phyloP scores from a whole-genome alignment of 2,113 vertebrate genomes.

The Lasiurus cinereus region DNA sequence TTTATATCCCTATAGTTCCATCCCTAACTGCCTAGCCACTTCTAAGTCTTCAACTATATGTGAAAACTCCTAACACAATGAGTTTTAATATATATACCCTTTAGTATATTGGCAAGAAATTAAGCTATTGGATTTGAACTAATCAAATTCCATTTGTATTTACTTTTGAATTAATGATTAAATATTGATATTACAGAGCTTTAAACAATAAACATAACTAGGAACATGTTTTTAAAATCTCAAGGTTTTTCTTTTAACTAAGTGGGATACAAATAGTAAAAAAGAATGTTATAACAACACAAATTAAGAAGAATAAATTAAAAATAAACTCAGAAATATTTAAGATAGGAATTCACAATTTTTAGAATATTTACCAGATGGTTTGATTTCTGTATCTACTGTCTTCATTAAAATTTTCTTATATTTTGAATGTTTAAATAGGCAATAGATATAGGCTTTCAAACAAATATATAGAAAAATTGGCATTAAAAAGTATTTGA shows the following conservation, averaged over 20 bases:
- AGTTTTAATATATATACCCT: not conserved
- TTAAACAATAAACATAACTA: not conserved
- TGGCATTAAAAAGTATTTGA: not conserved
- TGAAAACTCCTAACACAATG: not conserved
- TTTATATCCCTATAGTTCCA: no score
- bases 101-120: not conserved
- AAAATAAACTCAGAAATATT: conserved; percentile 24
- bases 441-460: not conserved
- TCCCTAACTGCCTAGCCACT: no score
- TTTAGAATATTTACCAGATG: not conserved
- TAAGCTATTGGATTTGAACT: conserved; percentile 23
- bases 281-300: not conserved
- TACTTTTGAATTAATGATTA: conserved; percentile 40
- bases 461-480: not conserved
- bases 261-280: not conserved
- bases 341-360: conserved; percentile 11
- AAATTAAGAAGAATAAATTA: not conserved
- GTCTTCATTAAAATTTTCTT: not conserved
- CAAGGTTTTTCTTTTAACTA: not conserved
- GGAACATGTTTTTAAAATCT: not conserved
- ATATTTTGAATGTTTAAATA: conserved; percentile 30
- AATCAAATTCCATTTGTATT: not conserved
- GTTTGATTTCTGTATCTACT: not conserved
- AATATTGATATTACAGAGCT: not conserved
- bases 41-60: not conserved